Base-by-base conservation (phyloP, 2,113 vertebrate species). In the Etheostoma spectabile region DNA sequence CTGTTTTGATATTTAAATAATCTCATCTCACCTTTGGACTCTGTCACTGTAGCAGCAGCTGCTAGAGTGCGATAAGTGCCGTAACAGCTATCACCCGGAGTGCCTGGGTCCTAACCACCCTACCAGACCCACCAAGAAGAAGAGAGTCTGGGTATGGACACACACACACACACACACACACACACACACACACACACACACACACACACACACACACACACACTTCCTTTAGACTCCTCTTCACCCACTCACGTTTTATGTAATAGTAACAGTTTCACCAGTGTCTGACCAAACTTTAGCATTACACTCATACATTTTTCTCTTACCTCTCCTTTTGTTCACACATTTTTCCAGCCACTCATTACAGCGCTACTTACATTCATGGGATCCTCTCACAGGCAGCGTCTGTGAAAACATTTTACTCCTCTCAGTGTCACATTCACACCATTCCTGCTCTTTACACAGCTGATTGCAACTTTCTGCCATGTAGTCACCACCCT, bases 81-180 rank as follows among this genome's bases (percentile, higher is more conserved):
- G 97, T 94, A 99, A 99, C 96, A 99, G 97, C 95, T 99, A 98
- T 96, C 99, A 99, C 96, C 98, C 98, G 2, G 99, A 99, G 97
- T 99, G 99, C 97, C 97, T 99, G 96, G 97, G 96, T 94, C 97
- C 99, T 86, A 99, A 99, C 94, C 98, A 99, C 95, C 99, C 98
- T 51, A 97, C 96, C 68, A 97, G 97, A 94, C 98, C 98, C 82
- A 99, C 98, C 38, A 99, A 99, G 96, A 99, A 99, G 91, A 99
- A 98, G 95, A 97, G 97, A 95, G 96, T 99, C 87, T 99, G 99
- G 99, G 99, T 99, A 95, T 89, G 94, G 63, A 35, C 14, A 21
- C n/a, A 22, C 8, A 11, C 38, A 42, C 10, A 10, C 38, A 42
- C 38, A 10, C 38, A 42, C 38, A 11, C 38, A 42, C 38, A 42